Conservation (phyloP, 2,888 invertebrate genomes). For the Pollenia griseotomentosa region DNA sequence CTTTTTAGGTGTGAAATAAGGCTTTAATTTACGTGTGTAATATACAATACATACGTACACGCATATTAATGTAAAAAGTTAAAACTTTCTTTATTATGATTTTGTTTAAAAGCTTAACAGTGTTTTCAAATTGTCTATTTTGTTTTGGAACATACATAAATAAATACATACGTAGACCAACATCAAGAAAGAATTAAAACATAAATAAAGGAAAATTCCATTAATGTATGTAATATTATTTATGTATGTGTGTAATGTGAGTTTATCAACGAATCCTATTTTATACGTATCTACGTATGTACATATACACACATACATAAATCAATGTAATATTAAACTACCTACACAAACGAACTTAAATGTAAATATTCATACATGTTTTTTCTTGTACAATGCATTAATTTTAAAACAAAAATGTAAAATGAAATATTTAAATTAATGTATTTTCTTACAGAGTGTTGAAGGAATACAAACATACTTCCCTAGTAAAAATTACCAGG, state of each 20-base stretch:
- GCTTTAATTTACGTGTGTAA: not conserved
- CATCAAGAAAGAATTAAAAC: not conserved
- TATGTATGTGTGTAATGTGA: too few species aligned
- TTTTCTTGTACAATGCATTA: not conserved
- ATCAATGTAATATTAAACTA: not conserved
- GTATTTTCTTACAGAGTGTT: not conserved
- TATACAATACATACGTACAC: not conserved
- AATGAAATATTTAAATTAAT: constrained; percentile 46
- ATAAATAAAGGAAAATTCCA: not conserved
- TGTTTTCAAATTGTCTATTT: constrained; percentile 26
- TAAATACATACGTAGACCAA: not conserved
- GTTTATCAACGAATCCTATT: not conserved
- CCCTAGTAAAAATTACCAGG: too few species aligned
- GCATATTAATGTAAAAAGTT: too few species aligned
- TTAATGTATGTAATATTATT: too few species aligned
- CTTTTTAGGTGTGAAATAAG: constrained; percentile 1
- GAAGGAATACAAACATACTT: not conserved
- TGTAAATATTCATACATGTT: constrained; percentile 9
- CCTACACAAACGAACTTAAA: not conserved
- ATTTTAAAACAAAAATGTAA: constrained; percentile 26
- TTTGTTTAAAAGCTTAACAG: constrained; percentile 58
- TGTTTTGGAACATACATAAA: not conserved
- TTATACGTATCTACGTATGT: not conserved
- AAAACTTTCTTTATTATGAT: constrained; percentile 21
- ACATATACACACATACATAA: not conserved